A percentile compares a stretch with the other conserved stretches of the same genome.
Evolutionary conservation across 1,140 invertebrate genomes (phyloP).

Genomic region (Hyphantria cunea): DNA sequence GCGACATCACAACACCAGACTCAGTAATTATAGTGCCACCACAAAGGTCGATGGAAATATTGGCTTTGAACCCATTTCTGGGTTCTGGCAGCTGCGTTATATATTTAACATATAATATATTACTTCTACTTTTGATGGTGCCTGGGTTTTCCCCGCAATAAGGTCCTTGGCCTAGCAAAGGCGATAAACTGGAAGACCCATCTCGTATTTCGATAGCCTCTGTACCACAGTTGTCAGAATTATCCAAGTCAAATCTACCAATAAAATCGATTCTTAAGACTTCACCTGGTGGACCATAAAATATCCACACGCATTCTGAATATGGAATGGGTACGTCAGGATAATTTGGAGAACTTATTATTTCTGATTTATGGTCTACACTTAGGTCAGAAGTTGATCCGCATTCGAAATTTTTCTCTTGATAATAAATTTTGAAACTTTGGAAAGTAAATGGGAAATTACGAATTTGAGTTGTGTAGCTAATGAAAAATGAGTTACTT

Average conservation of each 20-base stretch:
- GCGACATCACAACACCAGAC: slow-evolving; percentile 81
- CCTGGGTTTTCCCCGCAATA: slow-evolving; percentile 86
- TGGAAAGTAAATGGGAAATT: slow-evolving; percentile 47
- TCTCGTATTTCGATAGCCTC: slow-evolving; percentile 91
- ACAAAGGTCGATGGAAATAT: slow-evolving; percentile 83
- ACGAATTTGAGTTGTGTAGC: slow-evolving; percentile 38
- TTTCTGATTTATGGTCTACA: slow-evolving; percentile 66
- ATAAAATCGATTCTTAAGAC: slow-evolving; percentile 88
- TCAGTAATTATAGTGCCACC: slow-evolving; percentile 81
- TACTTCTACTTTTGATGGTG: slow-evolving; percentile 84
- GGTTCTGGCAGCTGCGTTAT: slow-evolving; percentile 86
- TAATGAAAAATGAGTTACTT: slow-evolving; percentile 84
- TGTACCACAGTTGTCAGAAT: slow-evolving; percentile 80
- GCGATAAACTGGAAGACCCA: slow-evolving; percentile 88
- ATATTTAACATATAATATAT: slow-evolving; percentile 88
- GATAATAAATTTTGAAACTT: slow-evolving; percentile 83
- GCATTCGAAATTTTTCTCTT: slow-evolving; percentile 84
- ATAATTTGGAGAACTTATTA: slow-evolving; percentile 89
- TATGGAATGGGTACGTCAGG: slow-evolving; percentile 89
- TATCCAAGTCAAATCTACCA: slow-evolving; percentile 87
- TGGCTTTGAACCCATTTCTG: slow-evolving; percentile 90
- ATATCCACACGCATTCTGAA: slow-evolving; percentile 90
- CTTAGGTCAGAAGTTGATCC: slow-evolving; percentile 82
- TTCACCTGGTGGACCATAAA: slow-evolving; percentile 87
- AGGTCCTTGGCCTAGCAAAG: slow-evolving; percentile 77